These are phyloP conservation scores for Lasius fuliginosus DNA, from an alignment of 2,888 invertebrate genomes.

Conservation along the genomic window DNA sequence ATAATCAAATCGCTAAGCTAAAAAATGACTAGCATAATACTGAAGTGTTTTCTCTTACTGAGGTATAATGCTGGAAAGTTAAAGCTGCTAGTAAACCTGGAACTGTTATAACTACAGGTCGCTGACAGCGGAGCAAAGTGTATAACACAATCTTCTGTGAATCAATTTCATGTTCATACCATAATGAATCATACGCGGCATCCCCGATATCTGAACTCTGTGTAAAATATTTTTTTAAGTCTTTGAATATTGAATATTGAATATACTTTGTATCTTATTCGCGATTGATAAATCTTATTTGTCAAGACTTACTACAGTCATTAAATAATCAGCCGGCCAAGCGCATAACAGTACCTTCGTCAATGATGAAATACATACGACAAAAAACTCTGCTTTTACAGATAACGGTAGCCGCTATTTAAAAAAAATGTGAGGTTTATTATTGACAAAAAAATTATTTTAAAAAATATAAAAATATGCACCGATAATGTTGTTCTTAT, in stretches of 20 bases:
- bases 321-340: conserved; percentile 77
- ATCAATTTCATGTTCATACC: conserved; percentile 34
- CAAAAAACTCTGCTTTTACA: conserved; percentile 68
- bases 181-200: conserved; percentile 49
- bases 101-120: conserved; percentile 48
- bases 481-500: too few species aligned
- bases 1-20: not conserved
- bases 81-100: conserved; percentile 62
- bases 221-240: not conserved
- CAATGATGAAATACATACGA: conserved; percentile 63
- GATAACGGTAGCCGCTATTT: conserved; percentile 66
- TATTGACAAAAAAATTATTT: too few species aligned
- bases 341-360: conserved; percentile 74
- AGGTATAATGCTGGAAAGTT: conserved; percentile 70
- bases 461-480: too few species aligned
- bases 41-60: conserved; percentile 46
- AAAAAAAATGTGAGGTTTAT: not conserved
- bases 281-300: not conserved
- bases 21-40: not conserved
- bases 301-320: conserved; percentile 66
- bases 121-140: conserved; percentile 59
- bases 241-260: too few species aligned
- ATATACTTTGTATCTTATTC: not conserved
- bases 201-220: conserved; percentile 41
- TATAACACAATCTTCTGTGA: conserved; percentile 42